Percentiles rank a stretch among this genome's conserved stretches.
These are phyloP conservation scores for Orthosia cruda DNA, from an alignment of 2,888 invertebrate species.

Conservation along the genomic window DNA sequence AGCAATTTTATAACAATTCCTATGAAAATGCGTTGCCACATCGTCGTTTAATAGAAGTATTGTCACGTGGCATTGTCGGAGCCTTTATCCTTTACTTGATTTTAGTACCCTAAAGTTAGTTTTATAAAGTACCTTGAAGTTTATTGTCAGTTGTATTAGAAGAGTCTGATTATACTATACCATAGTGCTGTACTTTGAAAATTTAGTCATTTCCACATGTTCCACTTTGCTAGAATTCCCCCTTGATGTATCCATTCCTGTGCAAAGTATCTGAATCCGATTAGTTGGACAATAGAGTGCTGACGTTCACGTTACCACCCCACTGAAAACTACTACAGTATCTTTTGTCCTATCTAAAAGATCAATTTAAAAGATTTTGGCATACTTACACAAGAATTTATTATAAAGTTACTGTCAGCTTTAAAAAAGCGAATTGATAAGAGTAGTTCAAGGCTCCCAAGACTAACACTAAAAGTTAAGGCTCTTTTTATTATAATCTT, in stretches of 20 bases:
- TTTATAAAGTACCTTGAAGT: not conserved
- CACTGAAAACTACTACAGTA: constrained; percentile 10
- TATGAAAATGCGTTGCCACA: too few species aligned
- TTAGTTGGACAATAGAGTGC: constrained; percentile 35
- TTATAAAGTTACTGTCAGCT: not conserved
- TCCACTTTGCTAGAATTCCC: constrained; percentile 7
- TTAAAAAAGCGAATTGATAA: constrained; percentile 42
- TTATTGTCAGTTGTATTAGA: constrained; percentile 3
- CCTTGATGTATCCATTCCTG: constrained; percentile 34
- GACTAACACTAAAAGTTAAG: not conserved
- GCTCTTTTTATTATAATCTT: constrained; percentile 6
- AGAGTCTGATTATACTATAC: not conserved
- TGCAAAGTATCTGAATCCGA: constrained; percentile 49
- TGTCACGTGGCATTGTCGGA: too few species aligned
- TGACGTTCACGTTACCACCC: constrained; percentile 21
- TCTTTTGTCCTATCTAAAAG: constrained; percentile 28
- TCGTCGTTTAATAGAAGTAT: too few species aligned
- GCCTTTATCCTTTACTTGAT: too few species aligned
- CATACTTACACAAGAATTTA: constrained; percentile 3
- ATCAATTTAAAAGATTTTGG: constrained; percentile 28
- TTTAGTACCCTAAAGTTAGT: too few species aligned
- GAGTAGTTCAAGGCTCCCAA: constrained; percentile 3
- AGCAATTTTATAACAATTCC: too few species aligned
- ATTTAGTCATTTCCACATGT: constrained; percentile 1
- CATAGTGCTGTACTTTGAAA: constrained; percentile 1